These are phyloP conservation scores for Pangasianodon gigas DNA, from an alignment of 2,113 vertebrate genomes.

Conservation along the genomic window DNA sequence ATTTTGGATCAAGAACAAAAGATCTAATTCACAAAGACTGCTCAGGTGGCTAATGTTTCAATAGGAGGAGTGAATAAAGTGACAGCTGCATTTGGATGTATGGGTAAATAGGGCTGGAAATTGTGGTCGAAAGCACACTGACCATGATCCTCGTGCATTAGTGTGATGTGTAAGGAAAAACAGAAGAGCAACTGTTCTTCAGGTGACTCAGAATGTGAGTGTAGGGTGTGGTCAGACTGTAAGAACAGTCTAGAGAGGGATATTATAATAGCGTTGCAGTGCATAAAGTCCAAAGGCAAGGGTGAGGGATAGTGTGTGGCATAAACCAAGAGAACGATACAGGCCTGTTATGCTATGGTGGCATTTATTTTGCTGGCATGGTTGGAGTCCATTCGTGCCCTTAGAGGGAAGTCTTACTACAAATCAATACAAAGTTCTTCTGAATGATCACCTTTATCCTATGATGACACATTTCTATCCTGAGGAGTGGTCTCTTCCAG, in stretches of 20 bases:
- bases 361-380: not conserved
- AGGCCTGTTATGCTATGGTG: not conserved
- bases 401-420: not conserved
- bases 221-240: not conserved
- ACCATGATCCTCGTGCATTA: not conserved
- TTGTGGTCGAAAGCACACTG: not conserved
- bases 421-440: not conserved
- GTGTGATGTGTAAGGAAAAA: not conserved
- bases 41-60: not conserved
- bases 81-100: not conserved
- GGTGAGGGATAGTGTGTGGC: not conserved
- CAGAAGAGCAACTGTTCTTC: slow-evolving; percentile 11
- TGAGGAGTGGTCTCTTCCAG: not conserved
- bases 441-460: not conserved
- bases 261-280: not conserved
- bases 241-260: not conserved
- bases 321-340: not conserved
- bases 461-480: not conserved
- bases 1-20: not conserved
- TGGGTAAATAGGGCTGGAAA: not conserved
- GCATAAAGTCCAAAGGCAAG: not conserved
- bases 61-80: not conserved
- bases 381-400: not conserved
- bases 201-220: slow-evolving; percentile 26
- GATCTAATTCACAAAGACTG: not conserved